A percentile compares a stretch with the other conserved stretches of the same genome.
Conservation (phyloP, 2,113 vertebrate species). For the Microcebus ravelobensis region DNA sequence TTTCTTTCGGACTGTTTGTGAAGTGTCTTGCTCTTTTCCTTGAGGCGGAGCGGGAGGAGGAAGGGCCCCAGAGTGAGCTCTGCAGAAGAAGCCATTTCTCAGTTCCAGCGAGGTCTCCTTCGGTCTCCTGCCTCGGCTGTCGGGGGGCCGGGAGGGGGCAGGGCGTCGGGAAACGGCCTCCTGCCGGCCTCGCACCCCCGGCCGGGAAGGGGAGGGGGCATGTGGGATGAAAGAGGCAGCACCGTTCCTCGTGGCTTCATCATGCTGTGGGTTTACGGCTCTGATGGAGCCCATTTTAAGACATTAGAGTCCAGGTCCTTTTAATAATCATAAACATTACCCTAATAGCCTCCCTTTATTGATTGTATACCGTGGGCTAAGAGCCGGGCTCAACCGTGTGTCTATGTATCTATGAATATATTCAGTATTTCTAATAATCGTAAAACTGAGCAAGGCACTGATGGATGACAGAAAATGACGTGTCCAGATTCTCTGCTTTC, state of each 20-base stretch:
- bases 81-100: conserved; percentile 36
- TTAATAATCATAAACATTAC: background rate
- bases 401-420: background rate
- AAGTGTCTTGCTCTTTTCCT: conserved; percentile 50
- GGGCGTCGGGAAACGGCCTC: rapidly evolving
- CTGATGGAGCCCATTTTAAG: background rate
- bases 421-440: background rate
- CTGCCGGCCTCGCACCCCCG: background rate
- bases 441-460: background rate
- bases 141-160: rapidly evolving
- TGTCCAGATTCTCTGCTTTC: background rate
- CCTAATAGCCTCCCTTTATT: background rate
- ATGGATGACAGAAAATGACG: background rate
- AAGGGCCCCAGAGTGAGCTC: background rate
- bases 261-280: background rate
- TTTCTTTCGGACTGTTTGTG: background rate
- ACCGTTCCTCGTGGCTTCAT: background rate
- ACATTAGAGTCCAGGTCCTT: background rate
- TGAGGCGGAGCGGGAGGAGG: background rate
- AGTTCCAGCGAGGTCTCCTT: rapidly evolving
- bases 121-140: rapidly evolving
- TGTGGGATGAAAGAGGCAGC: rapidly evolving
- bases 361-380: background rate
- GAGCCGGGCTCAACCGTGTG: background rate
- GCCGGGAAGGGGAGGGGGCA: background rate